Percentiles rank a stretch among this genome's conserved stretches.
Conservation (phyloP, 2,888 invertebrate genomes). For the Morpho deidamia region DNA sequence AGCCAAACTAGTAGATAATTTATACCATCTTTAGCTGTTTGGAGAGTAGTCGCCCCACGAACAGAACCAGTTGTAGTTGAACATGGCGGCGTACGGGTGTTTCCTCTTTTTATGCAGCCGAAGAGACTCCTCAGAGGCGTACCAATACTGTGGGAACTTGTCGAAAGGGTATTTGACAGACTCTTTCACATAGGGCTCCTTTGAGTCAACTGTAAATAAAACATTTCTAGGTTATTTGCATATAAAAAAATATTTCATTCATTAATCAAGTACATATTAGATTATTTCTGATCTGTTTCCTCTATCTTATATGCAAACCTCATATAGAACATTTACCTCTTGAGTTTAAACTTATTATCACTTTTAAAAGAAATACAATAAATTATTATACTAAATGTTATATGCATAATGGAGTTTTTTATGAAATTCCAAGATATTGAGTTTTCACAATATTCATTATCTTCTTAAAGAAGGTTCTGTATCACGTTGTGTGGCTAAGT, state of each 20-base stretch:
- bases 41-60: constrained; percentile 54
- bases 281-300: too few species aligned
- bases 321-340: too few species aligned
- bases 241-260: background rate
- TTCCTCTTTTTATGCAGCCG: constrained; percentile 64
- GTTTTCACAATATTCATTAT: too few species aligned
- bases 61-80: constrained; percentile 54
- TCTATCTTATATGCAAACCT: too few species aligned
- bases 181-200: constrained; percentile 55
- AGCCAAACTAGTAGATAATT: constrained; percentile 2
- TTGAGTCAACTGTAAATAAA: constrained; percentile 42
- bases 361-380: too few species aligned
- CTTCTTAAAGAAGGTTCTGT: too few species aligned
- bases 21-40: constrained; percentile 45
- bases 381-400: too few species aligned
- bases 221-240: background rate
- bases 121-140: constrained; percentile 64
- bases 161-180: constrained; percentile 55
- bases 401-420: too few species aligned
- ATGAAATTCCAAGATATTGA: too few species aligned
- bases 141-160: constrained; percentile 65
- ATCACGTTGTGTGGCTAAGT: too few species aligned
- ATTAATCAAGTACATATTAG: too few species aligned
- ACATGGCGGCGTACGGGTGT: constrained; percentile 64
- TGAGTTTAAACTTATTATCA: too few species aligned